A percentile compares a stretch with the other conserved stretches of the same genome.
phyloP scores from a whole-genome alignment of 2,888 invertebrate species.

The Tanypteryx hageni region DNA sequence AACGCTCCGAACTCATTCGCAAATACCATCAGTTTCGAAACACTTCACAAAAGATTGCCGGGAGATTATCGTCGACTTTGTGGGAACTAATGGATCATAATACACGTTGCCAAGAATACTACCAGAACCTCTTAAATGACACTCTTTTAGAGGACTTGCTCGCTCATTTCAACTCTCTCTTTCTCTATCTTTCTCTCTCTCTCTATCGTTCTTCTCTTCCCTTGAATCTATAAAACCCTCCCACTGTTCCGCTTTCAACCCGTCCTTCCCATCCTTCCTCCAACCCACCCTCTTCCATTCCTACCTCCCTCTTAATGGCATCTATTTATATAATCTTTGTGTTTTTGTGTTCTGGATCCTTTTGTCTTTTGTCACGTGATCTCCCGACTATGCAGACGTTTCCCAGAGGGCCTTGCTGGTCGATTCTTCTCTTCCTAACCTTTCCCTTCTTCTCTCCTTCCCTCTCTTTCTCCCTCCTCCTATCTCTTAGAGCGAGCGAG shows the following conservation, averaged over 20 bases:
- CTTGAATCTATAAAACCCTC: not conserved
- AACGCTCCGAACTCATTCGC: too few species aligned
- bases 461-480: not conserved
- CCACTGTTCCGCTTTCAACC: not conserved
- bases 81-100: too few species aligned
- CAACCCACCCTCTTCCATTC: constrained; percentile 1
- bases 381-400: constrained; percentile 36
- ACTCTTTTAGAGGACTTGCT: too few species aligned
- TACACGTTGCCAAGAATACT: too few species aligned
- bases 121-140: too few species aligned
- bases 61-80: too few species aligned
- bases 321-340: constrained; percentile 45
- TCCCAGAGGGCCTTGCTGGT: not conserved
- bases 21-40: too few species aligned
- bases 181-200: too few species aligned
- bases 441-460: not conserved
- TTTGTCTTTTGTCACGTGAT: constrained; percentile 8
- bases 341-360: constrained; percentile 36
- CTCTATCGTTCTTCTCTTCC: too few species aligned
- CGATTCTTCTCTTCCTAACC: not conserved
- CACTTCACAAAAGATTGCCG: too few species aligned
- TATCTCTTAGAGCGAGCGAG: not conserved
- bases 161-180: too few species aligned
- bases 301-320: constrained; percentile 10
- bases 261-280: not conserved